Evolutionary conservation across 2,797 vertebrate genomes (phyloP).

Genomic region (Limnodromus scolopaceus): DNA sequence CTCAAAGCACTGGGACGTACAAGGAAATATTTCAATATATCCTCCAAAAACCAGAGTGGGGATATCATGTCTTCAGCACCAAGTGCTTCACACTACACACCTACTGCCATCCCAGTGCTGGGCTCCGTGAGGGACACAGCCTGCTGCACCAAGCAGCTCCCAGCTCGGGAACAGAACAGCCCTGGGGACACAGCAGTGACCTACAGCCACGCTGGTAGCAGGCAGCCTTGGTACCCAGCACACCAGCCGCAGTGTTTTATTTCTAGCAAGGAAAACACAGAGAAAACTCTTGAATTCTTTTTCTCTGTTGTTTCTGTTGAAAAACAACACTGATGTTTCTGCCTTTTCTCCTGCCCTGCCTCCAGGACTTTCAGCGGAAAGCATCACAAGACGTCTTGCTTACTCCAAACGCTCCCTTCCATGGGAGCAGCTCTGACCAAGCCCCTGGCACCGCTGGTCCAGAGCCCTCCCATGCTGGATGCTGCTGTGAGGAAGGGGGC

Average conservation of each 20-base stretch:
- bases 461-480: fast-evolving
- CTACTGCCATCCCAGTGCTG: background rate
- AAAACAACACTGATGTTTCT: background rate
- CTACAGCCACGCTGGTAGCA: fast-evolving
- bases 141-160: background rate
- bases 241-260: background rate
- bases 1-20: fast-evolving
- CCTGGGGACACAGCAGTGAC: background rate
- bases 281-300: background rate
- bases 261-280: background rate
- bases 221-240: background rate
- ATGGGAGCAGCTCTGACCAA: background rate
- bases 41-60: background rate
- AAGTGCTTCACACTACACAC: background rate
- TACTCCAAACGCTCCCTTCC: fast-evolving
- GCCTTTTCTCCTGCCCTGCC: background rate
- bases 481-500: background rate
- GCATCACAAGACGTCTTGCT: background rate
- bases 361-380: background rate
- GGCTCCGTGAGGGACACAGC: fast-evolving
- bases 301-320: background rate
- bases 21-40: background rate
- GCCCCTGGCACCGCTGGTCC: fast-evolving
- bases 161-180: background rate
- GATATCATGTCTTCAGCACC: background rate